A percentile compares a stretch with the other conserved stretches of the same genome.
phyloP scores from a whole-genome alignment of 30 jellyfish, hydroid and myxozoan genomes.

The Pelagia noctiluca region DNA sequence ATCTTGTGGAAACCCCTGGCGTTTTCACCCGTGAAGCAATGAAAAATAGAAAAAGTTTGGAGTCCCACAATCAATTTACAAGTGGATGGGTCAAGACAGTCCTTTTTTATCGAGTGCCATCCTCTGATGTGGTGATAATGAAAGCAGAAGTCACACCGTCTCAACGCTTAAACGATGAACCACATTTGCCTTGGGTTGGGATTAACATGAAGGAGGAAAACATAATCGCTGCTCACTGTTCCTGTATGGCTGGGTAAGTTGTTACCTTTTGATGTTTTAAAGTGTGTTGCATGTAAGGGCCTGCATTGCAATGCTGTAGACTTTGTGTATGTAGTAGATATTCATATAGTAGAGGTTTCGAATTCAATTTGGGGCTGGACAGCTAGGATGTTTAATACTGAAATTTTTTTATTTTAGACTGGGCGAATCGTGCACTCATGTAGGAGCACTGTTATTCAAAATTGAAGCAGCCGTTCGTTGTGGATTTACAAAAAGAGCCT shows the following conservation, averaged over 20 bases:
- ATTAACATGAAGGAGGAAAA: neutral
- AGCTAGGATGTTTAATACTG: neutral
- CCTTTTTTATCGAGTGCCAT: neutral
- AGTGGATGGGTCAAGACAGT: too few species aligned
- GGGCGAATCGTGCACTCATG: conserved; percentile 59
- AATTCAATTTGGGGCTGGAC: conserved; percentile 6
- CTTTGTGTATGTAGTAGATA: neutral
- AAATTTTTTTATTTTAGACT: conserved; percentile 5
- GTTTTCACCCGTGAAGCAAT: neutral
- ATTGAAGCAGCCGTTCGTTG: conserved; percentile 29
- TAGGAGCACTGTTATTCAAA: conserved; percentile 52
- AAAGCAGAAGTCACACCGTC: neutral
- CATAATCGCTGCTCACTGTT: too few species aligned
- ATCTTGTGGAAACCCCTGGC: conserved; percentile 1
- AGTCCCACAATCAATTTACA: conserved; percentile 27
- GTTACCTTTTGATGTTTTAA: too few species aligned
- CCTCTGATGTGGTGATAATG: neutral
- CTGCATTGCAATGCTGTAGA: conserved; percentile 5
- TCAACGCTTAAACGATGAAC: neutral
- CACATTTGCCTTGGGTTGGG: conserved; percentile 4
- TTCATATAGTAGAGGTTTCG: conserved; percentile 2
- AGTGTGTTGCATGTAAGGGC: conserved; percentile 21
- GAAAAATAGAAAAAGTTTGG: too few species aligned
- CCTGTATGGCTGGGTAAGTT: too few species aligned
- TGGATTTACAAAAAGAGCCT: conserved; percentile 40